phyloP scores from a whole-genome alignment of 2,797 vertebrate species.

The Nothura maculosa region DNA sequence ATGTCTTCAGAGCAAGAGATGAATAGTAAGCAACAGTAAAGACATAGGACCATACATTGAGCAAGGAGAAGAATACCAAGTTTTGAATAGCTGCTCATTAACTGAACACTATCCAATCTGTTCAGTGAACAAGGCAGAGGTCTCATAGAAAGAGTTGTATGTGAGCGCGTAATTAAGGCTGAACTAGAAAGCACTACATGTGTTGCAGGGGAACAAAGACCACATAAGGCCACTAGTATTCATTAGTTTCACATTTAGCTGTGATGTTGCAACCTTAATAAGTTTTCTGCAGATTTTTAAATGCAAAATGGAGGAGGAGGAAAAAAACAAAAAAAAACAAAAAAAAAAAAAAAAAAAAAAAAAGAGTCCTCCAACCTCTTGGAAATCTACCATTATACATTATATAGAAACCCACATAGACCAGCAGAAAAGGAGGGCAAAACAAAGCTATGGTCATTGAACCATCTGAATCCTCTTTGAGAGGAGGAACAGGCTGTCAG shows the following conservation, averaged over 20 bases:
- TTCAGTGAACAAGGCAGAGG: slow-evolving; percentile 44
- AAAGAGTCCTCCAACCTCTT: rapidly evolving
- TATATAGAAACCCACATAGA: neutral
- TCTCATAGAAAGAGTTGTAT: slow-evolving; percentile 29
- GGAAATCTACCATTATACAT: neutral
- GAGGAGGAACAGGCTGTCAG: neutral
- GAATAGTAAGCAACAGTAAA: slow-evolving; percentile 54
- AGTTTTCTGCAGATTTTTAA: neutral
- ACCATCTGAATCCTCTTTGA: rapidly evolving
- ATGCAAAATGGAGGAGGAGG: neutral
- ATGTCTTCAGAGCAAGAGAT: slow-evolving; percentile 32
- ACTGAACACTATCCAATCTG: slow-evolving; percentile 34
- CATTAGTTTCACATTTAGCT: neutral
- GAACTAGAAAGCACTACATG: slow-evolving; percentile 42
- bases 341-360: neutral
- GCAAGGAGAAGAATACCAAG: slow-evolving; percentile 32
- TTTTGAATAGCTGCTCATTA: slow-evolving; percentile 57
- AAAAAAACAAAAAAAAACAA: neutral
- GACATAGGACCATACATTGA: slow-evolving; percentile 17
- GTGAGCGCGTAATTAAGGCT: slow-evolving; percentile 32
- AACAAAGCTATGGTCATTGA: neutral
- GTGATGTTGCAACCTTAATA: neutral
- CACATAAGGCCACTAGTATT: rapidly evolving
- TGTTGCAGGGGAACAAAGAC: neutral
- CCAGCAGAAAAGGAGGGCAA: neutral